Percentiles rank a stretch among this genome's conserved stretches.
phyloP scores from a whole-genome alignment of 2,888 invertebrate species.

The Volucella zonaria region DNA sequence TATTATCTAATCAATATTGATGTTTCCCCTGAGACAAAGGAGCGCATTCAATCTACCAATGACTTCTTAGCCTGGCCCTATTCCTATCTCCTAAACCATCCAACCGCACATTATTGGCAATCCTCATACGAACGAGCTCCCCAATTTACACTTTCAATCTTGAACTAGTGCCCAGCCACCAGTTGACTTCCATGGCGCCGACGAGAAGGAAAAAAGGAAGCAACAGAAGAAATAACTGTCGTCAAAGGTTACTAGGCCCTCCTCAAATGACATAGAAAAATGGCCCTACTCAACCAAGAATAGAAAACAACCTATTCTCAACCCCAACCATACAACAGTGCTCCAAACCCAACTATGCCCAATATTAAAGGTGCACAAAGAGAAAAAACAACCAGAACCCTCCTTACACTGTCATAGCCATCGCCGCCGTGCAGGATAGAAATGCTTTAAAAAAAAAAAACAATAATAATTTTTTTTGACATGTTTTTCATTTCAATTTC shows the following conservation, averaged over 20 bases:
- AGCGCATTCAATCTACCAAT: too few relatives aligned
- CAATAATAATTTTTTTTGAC: conserved; percentile 33
- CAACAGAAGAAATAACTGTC: conserved; percentile 8
- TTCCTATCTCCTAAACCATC: too few relatives aligned
- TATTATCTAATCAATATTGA: too few relatives aligned
- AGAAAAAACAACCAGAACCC: not conserved
- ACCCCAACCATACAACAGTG: not conserved
- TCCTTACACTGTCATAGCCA: not conserved
- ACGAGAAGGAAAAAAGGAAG: conserved; percentile 5
- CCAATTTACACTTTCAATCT: conserved; percentile 1
- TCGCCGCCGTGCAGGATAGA: not conserved
- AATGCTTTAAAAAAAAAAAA: not conserved
- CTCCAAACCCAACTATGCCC: conserved; percentile 17
- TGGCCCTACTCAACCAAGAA: conserved; percentile 15
- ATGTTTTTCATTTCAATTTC: conserved; percentile 70
- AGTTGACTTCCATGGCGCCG: conserved; percentile 30
- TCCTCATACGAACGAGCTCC: not conserved
- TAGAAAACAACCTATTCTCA: not conserved
- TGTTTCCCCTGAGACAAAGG: too few relatives aligned
- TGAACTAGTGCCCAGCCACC: conserved; percentile 5
- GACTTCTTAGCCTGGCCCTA: too few relatives aligned
- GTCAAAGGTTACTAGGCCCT: conserved; percentile 22
- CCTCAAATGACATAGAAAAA: conserved; percentile 37
- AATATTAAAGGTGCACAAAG: conserved; percentile 30
- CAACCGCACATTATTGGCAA: conserved; percentile 14